Evolutionary conservation across 2,113 vertebrate species (phyloP), one percentile per base, ranked within the genome.

Genomic region (Gasterosteus aculeatus): DNA sequence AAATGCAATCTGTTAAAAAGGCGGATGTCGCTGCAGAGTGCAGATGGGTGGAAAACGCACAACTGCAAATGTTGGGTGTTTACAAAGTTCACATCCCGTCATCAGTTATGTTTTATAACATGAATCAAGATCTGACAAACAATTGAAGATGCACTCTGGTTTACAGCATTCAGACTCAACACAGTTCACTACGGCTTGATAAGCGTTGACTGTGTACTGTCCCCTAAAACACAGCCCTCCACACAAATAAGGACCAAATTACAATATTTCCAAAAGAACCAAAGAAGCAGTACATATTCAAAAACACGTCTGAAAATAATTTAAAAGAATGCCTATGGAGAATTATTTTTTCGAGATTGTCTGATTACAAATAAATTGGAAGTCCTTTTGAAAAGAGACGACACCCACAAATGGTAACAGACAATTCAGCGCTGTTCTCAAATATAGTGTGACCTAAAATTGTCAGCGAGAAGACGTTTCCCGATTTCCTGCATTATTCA

Each of bases 371-470:
- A 81, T 19, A 69, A 72, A 18, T 3, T 53, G 29, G 35, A 72
- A 70, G 54, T 62, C 61, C 72, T 66, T 26, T 59, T 60, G 29
- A 76, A 63, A 59, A 47, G 11, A 16, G 49, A 74, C 49, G 14
- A 44, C 15, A 16, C 49, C 42, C 57, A 51, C 42, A 63, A 31
- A 53, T 29, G 10, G 26, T 72, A 75, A 81, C 71, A 82, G 9
- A 54, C 7, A 56, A 33, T 16, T 19, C 10, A 61, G 38, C 31
- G 0, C 35, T 47, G 22, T 49, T 22, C 26, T 33, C 58, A 46
- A 64, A 69, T 38, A 69, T 2, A 33, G 0, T 1, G 41, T 42
- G 56, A 81, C 38, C 75, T 71, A 38, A 54, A 42, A 41, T 10
- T 31, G 22, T 31, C 22, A 15, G 47, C 61, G 42, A 16, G 60